phyloP scores from a whole-genome alignment of 2,113 vertebrate species.

The Ovis aries region ARS-UI_Ramb_v3.0 NC_056061.1:83899501-83900000 shows the following conservation, averaged over 20 bases:
- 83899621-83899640: slow-evolving; percentile 10
- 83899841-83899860: neutral
- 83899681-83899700: neutral
- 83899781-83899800: neutral
- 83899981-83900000: neutral
- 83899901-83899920: neutral
- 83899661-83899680: slow-evolving; percentile 18
- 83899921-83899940: neutral
- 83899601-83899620: neutral
- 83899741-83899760: slow-evolving; percentile 23
- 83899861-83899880: neutral
- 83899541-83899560: neutral
- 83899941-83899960: too few relatives aligned
- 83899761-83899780: slow-evolving; percentile 22
- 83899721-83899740: slow-evolving; percentile 34
- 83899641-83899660: neutral
- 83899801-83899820: neutral
- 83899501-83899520: neutral
- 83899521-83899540: neutral
- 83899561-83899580: neutral
- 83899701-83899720: slow-evolving; percentile 36
- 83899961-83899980: neutral
- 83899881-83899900: accelerated
- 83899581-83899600: neutral
- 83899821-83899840: neutral